A percentile compares a stretch with the other conserved stretches of the same genome.
Conservation (phyloP, 2,888 invertebrate genomes). For the Phragmatobia fuliginosa region DNA sequence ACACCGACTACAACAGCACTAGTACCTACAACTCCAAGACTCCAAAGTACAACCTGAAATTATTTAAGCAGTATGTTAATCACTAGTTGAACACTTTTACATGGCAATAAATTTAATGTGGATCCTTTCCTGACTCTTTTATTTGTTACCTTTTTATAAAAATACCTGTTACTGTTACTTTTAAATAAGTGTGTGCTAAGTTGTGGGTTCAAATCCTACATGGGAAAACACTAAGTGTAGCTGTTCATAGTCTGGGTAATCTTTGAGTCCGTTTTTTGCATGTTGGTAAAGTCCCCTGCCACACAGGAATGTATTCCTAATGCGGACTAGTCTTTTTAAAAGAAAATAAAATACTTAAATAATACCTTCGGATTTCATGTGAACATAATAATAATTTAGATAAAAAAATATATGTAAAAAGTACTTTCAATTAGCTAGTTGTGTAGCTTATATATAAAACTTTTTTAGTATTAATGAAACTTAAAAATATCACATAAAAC, state of each 20-base stretch:
- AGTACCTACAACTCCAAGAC: slow-evolving; percentile 89
- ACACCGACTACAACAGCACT: slow-evolving; percentile 94
- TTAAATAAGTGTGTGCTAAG: not conserved
- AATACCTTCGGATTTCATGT: too few relatives aligned
- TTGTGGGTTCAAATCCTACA: too few relatives aligned
- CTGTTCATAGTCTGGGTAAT: too few relatives aligned
- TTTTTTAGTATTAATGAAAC: not conserved
- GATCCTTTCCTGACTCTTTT: not conserved
- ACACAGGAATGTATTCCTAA: too few relatives aligned
- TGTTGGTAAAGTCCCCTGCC: too few relatives aligned
- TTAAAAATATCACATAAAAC: slow-evolving; percentile 20
- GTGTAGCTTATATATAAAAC: not conserved
- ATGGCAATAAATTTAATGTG: not conserved
- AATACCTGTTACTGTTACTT: not conserved
- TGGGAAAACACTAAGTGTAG: too few relatives aligned
- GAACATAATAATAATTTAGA: not conserved
- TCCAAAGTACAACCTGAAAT: slow-evolving; percentile 89
- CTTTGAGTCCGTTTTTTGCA: too few relatives aligned
- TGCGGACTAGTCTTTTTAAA: too few relatives aligned
- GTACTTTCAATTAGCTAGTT: not conserved
- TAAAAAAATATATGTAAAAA: not conserved
- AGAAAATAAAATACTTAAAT: too few relatives aligned
- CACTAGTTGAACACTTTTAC: not conserved
- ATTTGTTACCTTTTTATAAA: not conserved
- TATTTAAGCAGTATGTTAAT: slow-evolving; percentile 12